phyloP scores from a whole-genome alignment of 53 echinoderm and acorn worm species.

The Echinarachnius parma region DNA sequence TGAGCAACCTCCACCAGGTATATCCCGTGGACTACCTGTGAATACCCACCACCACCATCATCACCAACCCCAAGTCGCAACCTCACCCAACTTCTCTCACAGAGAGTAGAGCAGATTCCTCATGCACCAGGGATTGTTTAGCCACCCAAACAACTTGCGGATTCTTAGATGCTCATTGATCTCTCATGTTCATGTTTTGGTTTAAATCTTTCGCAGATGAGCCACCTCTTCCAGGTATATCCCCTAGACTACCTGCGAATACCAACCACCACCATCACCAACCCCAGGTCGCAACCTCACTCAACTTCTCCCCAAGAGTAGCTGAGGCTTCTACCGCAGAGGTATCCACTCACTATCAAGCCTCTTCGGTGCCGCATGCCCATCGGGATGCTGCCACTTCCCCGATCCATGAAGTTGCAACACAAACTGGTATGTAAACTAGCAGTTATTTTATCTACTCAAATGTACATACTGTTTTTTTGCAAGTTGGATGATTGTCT shows the following conservation, averaged over 20 bases:
- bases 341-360: not conserved
- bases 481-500: too few species aligned
- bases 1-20: conserved; percentile 16
- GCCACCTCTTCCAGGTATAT: conserved; percentile 6
- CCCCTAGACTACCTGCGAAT: conserved; percentile 1
- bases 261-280: conserved; percentile 9
- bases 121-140: too few species aligned
- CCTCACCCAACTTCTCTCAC: conserved; percentile 38
- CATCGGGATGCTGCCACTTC: conserved; percentile 61
- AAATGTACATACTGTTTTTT: too few species aligned
- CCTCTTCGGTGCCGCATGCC: not conserved
- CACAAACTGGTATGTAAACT: conserved; percentile 71
- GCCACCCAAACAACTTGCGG: too few species aligned
- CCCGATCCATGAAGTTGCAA: conserved; percentile 70
- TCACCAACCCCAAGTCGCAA: conserved; percentile 6
- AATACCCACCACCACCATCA: conserved; percentile 9
- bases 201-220: conserved; percentile 3
- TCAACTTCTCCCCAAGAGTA: conserved; percentile 36
- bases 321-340: not conserved
- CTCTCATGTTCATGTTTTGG: too few species aligned
- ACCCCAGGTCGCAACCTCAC: conserved; percentile 14
- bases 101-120: too few species aligned
- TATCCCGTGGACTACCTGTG: not conserved
- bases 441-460: too few species aligned
- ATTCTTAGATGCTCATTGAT: too few species aligned